Percentiles rank a stretch among this genome's conserved stretches.
These are phyloP conservation scores for Drosophila eugracilis DNA, from an alignment of 1,140 invertebrate genomes.

Conservation along the genomic window DNA sequence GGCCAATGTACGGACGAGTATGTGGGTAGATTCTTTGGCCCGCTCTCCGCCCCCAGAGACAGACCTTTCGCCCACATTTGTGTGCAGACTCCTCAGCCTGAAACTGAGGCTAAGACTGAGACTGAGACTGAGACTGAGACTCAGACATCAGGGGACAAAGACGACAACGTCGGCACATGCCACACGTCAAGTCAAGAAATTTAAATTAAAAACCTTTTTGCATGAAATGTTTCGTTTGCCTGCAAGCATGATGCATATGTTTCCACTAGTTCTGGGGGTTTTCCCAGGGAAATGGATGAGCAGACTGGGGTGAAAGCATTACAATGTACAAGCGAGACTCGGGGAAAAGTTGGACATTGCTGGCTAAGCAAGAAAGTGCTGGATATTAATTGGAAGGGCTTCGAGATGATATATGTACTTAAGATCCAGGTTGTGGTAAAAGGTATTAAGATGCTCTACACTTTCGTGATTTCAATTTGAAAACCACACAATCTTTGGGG, in stretches of 20 bases:
- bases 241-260: constrained; percentile 63
- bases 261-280: constrained; percentile 32
- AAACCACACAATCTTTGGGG: not conserved
- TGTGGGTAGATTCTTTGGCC: constrained; percentile 67
- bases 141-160: constrained; percentile 70
- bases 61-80: constrained; percentile 59
- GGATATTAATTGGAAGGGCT: constrained; percentile 12
- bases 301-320: not conserved
- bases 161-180: constrained; percentile 70
- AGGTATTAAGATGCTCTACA: no score
- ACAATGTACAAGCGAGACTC: constrained; percentile 21
- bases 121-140: constrained; percentile 8
- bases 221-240: constrained; percentile 64
- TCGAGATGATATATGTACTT: not conserved
- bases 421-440: not conserved
- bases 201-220: constrained; percentile 83
- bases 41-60: constrained; percentile 16
- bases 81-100: constrained; percentile 30
- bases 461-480: no score
- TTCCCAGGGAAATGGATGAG: not conserved
- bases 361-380: not conserved
- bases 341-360: not conserved
- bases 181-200: constrained; percentile 80
- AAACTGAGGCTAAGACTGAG: not conserved
- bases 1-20: constrained; percentile 51